Base-by-base conservation (phyloP, 2,797 vertebrate genomes). In the Microctenopoma stevenorrisi region DNA sequence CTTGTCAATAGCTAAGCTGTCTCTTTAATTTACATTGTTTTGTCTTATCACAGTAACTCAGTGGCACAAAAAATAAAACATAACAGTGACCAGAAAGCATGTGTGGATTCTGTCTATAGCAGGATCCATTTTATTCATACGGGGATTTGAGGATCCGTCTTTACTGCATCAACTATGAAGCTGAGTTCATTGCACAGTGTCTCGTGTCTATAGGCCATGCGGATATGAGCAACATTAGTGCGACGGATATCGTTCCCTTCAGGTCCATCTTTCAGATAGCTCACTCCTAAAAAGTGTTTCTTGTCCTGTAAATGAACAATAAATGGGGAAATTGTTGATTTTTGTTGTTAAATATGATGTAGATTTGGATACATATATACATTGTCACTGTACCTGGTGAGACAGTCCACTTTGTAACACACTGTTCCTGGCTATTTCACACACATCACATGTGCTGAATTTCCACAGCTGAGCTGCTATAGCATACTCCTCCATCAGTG, bases 381-480 rank as follows among this genome's bases (percentile, higher is more conserved):
- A 26, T 13, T 37, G 55, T 64, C 0, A 6, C 16, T 43, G 5
- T 90, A 97, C 97, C 96, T 97, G 93, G 79, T 98, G 94, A 1
- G 96, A 96, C 60, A 99, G 74, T 57, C 97, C 97, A 0, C 97
- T 98, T 86, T 99, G 98, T 30, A 98, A 82, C 50, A 99, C 96
- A 0, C 97, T 99, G 92, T 98, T 99, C 79, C 97, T 93, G 79
- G 98, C 97, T 54, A 99, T 96, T 87, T 99, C 97, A 86, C 97
- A 99, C 75, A 97, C 89, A 79, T 99, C 98, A 30, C 97, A 99
- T 0, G 97, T 98, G 85, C 96, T 99, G 65, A 99, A 95, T 89
- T 99, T 99, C 97, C 97, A 99, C 73, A 99, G 94, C 85, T 99
- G 97, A 65, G 97, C 98, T n/a, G 98, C 98, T 16, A 99, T 99